Evolutionary conservation across 1,140 invertebrate species (phyloP).

Genomic region (Parasteatoda tepidariorum): DNA sequence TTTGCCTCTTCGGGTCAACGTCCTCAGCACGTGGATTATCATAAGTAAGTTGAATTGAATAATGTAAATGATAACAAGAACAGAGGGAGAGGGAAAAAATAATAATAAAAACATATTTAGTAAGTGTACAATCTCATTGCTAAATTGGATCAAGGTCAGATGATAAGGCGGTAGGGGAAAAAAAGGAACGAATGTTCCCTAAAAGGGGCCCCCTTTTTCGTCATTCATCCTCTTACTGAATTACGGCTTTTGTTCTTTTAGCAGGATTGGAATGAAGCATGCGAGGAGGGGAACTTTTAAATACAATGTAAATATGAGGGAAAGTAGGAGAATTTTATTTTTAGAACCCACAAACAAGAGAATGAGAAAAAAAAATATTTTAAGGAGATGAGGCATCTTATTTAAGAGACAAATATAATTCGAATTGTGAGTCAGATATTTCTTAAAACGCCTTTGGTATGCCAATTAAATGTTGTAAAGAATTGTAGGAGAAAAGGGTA

Average conservation of each 20-base stretch:
- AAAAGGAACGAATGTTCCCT: constrained; percentile 24
- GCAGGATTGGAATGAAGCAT: neutral
- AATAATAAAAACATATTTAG: neutral
- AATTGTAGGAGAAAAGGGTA: no score
- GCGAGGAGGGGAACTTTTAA: neutral
- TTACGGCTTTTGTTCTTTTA: constrained; percentile 33
- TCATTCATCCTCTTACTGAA: constrained; percentile 16
- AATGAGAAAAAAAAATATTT: neutral
- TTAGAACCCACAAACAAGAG: constrained; percentile 2
- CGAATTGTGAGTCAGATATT: no score
- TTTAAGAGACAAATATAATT: no score
- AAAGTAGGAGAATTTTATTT: constrained; percentile 28
- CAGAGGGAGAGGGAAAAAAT: neutral
- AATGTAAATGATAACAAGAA: constrained; percentile 47
- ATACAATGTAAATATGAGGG: constrained; percentile 1
- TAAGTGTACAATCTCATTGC: neutral
- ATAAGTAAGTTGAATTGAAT: constrained; percentile 24
- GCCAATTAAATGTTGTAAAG: no score
- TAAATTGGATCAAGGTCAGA: constrained; percentile 31
- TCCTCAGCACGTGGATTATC: neutral
- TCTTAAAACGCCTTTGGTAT: no score
- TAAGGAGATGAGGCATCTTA: no score
- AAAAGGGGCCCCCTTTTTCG: constrained; percentile 16
- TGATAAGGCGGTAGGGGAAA: constrained; percentile 11
- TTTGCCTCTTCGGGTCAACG: constrained; percentile 26